Base-by-base conservation (phyloP, 2,888 invertebrate genomes). In the Therioaphis trifolii region DNA sequence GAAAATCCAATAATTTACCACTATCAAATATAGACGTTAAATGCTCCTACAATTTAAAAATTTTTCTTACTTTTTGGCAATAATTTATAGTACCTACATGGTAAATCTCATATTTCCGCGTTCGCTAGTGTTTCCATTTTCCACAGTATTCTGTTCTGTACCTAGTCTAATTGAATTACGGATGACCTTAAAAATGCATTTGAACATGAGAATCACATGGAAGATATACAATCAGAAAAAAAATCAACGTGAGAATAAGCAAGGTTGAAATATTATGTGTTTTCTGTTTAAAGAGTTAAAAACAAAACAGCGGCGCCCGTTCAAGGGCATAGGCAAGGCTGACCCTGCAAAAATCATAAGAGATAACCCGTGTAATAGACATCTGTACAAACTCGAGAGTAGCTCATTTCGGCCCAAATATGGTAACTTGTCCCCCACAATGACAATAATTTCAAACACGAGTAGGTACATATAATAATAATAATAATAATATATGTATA, bases 361-460 rank as follows among this genome's bases (percentile, higher is more conserved):
- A 55, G n/a, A 58, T 55, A 69, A 69, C 24, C 27, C 55, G 69
- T 58, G 15, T 69, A 69, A 46, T 71, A 79, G 71, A 71, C 80
- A 24, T 61, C 61, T 14, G 77, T 49, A 66, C 77, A 35, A 29
- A 49, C 72, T 72, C 21, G 49, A 1, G 49, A 63, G 49, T n/a
- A 49, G 80, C 35, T 46, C 4, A 82, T 82, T 82, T 82, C 72
- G 80, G 49, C 27, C 80, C 80, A 72, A 82, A 82, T 82, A 82
- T 72, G 80, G 80, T 82, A 82, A 35, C 72, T 82, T 82, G 80
- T 82, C 52, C 63, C 63, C 80, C 80, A 63, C 80, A 72, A 49
- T 18, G 72, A 82, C 63, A 63, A 82, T 40, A 18, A 71, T 71
- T 74, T 72, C 35, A 72, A 61, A 72, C 49, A 63, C 49, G 15